Percentiles rank a stretch among this genome's conserved stretches.
phyloP scores from a whole-genome alignment of 2,888 invertebrate genomes.

The Creontiades dilutus region DNA sequence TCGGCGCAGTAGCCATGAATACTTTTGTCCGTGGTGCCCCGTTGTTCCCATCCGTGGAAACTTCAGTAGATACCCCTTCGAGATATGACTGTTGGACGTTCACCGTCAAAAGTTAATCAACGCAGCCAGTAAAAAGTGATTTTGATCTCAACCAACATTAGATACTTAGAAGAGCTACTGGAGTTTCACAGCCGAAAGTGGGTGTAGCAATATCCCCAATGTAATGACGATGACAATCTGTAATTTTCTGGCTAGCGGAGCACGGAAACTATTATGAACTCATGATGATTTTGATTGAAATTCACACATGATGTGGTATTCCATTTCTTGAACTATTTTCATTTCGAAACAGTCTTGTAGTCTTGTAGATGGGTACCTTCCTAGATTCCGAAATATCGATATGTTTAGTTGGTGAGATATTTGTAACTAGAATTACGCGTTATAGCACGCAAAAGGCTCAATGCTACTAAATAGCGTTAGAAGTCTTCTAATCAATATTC shows the following conservation, averaged over 20 bases:
- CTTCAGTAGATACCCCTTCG: neutral
- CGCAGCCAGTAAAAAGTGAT: neutral
- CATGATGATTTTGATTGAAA: neutral
- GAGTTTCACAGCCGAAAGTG: neutral
- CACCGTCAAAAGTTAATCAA: constrained; percentile 2
- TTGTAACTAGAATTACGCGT: too few species aligned
- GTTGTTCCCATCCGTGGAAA: constrained; percentile 34
- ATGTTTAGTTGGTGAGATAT: too few species aligned
- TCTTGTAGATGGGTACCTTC: too few species aligned
- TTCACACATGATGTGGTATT: neutral
- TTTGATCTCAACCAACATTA: neutral
- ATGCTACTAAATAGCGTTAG: too few species aligned
- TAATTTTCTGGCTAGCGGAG: neutral
- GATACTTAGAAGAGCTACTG: neutral
- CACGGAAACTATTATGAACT: neutral
- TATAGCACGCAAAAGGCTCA: too few species aligned
- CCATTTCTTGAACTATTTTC: too few species aligned
- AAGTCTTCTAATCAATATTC: too few species aligned
- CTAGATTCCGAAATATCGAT: too few species aligned
- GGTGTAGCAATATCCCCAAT: neutral
- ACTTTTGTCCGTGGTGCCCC: neutral
- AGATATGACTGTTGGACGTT: neutral
- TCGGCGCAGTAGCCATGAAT: neutral
- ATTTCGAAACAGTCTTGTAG: too few species aligned
- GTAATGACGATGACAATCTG: neutral